Base-by-base conservation (phyloP, 2,113 vertebrate genomes). In the Gnathonemus echidnorhynchus region DNA sequence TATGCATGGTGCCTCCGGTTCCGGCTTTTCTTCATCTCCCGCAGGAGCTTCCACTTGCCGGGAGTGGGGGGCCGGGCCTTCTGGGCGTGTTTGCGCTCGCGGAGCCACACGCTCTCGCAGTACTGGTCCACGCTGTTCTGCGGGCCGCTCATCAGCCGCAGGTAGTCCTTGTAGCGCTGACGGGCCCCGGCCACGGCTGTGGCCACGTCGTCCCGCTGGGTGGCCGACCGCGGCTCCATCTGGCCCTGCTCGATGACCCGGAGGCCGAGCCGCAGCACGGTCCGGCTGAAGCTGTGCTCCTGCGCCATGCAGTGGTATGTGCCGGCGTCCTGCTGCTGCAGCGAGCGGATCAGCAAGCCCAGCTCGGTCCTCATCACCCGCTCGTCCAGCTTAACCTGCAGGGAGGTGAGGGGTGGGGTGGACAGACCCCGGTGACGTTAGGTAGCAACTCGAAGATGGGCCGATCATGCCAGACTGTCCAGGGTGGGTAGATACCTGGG, bases 31-130 rank as follows among this genome's bases (percentile, higher is more conserved):
- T 98, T 98, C 92, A 98, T 95, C 92, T 99, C 98, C 94, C 99
- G 98, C 66, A 97, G 94, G 84, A 98, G 98, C 93, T 99, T 99
- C 98, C 98, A 99, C 90, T 99, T 99, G 9, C 97, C 95, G 91
- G 95, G 87, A 11, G 21, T 31, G 3, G 95, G 95, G 3, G 95
- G 95, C 94, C 96, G 96, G 93, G 95, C 96, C 90, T 95, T 89
- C 93, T 93, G 94, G 90, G 95, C 95, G 7, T 96, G 95, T 93
- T 96, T 98, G 93, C 94, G 98, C 92, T 96, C 97, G 84, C 95
- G 93, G 91, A 97, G 95, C 98, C 98, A 99, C 94, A 99, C 96
- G 52, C 97, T 97, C 91, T 99, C 97, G 11, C 98, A 99, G 95
- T 99, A 99, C 93, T 99, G 97, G 90, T 99, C 98, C 88, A 99